Evolutionary conservation across 2,797 vertebrate genomes (phyloP), one percentile per base, ranked within the genome.

Genomic region (Aratinga solstitialis): DNA sequence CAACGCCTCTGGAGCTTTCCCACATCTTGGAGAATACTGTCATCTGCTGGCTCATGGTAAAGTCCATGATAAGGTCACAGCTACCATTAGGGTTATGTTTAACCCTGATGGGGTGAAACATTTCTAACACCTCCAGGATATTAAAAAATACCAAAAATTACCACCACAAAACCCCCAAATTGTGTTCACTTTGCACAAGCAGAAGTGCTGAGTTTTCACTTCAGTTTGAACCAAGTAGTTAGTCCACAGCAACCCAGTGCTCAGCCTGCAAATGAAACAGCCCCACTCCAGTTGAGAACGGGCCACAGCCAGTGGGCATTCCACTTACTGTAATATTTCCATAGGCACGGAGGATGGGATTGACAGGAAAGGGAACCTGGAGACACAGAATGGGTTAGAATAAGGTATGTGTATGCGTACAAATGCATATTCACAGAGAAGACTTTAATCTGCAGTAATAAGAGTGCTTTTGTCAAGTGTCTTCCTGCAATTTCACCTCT

Each of bases 311-410:
- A 27, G 17, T 27, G 47, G 36, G 2, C 51, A 20, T 45, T 72
- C 20, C 83, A 98, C 99, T 99, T 96, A 99, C 99, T 4, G 98
- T 98, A 62, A 99, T 95, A 58, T 98, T 99, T 94, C 99, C 99
- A 85, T 98, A 98, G 51, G 99, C 99, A 91, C 98, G 95, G 3
- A 99, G 98, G 87, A 99, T 98, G 5, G 99, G 99, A 83, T 99
- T 99, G 77, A 98, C 96, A 3, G 98, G 98, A 78, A 97, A 98
- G 79, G 98, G 98, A 91, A 99, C 97, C 99, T 99, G 97, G 13
- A 84, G 82, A 97, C 10, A 97, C 40, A 97, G 82, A 94, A 93
- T 0, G 5, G 32, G 24, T 82, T 48, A 90, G 32, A 89, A 65
- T 45, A 51, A 82, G 61, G 40, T 9, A 79, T 10, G 5, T 11